Evolutionary conservation across 2,888 invertebrate species (phyloP).

Genomic region (Agrochola lychnidis): DNA sequence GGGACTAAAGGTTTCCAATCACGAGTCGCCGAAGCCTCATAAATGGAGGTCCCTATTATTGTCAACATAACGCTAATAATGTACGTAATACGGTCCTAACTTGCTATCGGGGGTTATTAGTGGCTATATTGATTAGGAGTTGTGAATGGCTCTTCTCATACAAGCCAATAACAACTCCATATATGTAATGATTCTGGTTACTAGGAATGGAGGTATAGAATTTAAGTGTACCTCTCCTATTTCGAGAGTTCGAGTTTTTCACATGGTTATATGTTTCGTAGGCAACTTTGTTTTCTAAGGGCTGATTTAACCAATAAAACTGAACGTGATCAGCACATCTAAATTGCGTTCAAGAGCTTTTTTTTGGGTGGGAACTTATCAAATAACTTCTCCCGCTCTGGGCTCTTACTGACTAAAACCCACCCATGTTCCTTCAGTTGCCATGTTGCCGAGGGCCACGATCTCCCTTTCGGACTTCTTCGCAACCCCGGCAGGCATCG

Average conservation of each 20-base stretch:
- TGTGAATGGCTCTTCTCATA: conserved; percentile 13
- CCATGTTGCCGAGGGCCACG: too few species aligned
- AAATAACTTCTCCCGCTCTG: too few species aligned
- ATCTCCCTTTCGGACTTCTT: too few species aligned
- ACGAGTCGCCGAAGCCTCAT: conserved; percentile 34
- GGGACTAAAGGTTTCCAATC: conserved; percentile 36
- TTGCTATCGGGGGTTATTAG: conserved; percentile 5
- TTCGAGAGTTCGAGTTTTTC: background rate
- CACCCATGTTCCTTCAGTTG: too few species aligned
- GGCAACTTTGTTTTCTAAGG: background rate
- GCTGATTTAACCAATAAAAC: too few species aligned
- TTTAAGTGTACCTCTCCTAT: background rate
- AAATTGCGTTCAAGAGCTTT: too few species aligned
- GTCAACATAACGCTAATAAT: conserved; percentile 28
- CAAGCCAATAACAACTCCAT: background rate
- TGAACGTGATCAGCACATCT: too few species aligned
- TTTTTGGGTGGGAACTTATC: too few species aligned
- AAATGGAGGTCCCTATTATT: conserved; percentile 45
- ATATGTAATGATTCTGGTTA: background rate
- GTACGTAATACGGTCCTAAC: conserved; percentile 18
- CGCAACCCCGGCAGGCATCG: too few species aligned
- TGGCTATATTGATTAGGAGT: conserved; percentile 24
- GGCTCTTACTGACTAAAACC: too few species aligned
- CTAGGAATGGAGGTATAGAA: background rate
- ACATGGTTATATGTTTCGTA: background rate